These are phyloP conservation scores for Chrysochloris asiatica DNA, from an alignment of 2,113 vertebrate species.

Conservation along the genomic window DNA sequence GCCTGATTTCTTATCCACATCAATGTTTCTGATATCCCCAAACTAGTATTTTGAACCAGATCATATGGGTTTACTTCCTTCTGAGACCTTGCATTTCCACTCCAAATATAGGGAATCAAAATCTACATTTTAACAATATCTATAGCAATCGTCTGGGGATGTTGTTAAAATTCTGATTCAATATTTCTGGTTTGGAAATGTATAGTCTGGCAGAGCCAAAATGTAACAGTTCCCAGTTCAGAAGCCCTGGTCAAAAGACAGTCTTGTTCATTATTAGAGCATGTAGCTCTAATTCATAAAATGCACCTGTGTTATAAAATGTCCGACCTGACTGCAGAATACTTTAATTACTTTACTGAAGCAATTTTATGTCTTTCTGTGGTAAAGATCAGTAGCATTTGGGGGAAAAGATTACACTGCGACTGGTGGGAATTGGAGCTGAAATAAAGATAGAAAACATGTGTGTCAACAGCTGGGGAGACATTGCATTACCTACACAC, in stretches of 20 bases:
- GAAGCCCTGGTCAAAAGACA: neutral
- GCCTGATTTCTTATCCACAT: neutral
- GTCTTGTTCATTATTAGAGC: neutral
- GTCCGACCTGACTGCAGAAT: neutral
- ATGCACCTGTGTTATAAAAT: slow-evolving; percentile 17
- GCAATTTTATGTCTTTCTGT: neutral
- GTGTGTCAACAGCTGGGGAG: neutral
- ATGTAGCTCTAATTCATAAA: neutral
- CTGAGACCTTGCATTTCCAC: too few relatives aligned
- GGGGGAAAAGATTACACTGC: slow-evolving; percentile 36
- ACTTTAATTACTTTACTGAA: neutral
- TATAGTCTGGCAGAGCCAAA: too few relatives aligned
- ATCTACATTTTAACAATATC: too few relatives aligned
- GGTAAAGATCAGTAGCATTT: neutral
- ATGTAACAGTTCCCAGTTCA: too few relatives aligned
- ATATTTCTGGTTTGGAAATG: too few relatives aligned
- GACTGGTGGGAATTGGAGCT: neutral
- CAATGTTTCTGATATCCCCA: neutral
- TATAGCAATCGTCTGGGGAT: too few relatives aligned
- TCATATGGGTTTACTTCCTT: too few relatives aligned
- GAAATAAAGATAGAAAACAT: slow-evolving; percentile 34
- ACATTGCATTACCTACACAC: fast-evolving
- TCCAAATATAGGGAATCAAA: too few relatives aligned
- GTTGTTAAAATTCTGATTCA: too few relatives aligned
- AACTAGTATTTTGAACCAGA: neutral